Conservation (phyloP, 2,113 vertebrate genomes). For the Cynoglossus semilaevis region DNA sequence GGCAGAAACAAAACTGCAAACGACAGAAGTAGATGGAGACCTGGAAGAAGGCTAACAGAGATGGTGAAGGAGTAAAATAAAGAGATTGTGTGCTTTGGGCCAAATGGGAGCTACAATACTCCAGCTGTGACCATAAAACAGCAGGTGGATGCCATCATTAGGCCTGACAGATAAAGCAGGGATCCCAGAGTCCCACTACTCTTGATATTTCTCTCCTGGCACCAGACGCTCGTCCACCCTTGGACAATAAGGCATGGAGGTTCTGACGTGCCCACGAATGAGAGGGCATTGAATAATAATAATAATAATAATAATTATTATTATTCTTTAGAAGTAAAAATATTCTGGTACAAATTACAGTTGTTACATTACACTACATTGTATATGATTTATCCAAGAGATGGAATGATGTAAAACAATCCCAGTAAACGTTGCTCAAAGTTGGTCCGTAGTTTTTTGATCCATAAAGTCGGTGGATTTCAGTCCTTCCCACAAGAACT, state of each 20-base stretch:
- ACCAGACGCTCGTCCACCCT: slow-evolving; percentile 51
- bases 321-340: too few relatives aligned
- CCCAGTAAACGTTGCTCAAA: too few relatives aligned
- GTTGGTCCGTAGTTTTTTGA: too few relatives aligned
- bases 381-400: too few relatives aligned
- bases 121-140: slow-evolving; percentile 98
- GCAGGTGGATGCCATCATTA: slow-evolving; percentile 98
- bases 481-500: too few relatives aligned
- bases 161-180: slow-evolving; percentile 92
- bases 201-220: slow-evolving; percentile 84
- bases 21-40: slow-evolving; percentile 4
- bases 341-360: too few relatives aligned
- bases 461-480: too few relatives aligned
- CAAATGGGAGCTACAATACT: slow-evolving; percentile 81
- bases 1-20: slow-evolving; percentile 10
- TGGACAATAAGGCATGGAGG: slow-evolving; percentile 11
- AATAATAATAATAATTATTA: too few relatives aligned
- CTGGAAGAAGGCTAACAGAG: slow-evolving; percentile 19
- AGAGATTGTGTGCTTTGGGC: slow-evolving; percentile 48
- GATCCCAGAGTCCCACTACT: slow-evolving; percentile 82
- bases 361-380: too few relatives aligned
- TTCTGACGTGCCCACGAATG: background rate
- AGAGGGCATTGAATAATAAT: background rate
- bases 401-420: too few relatives aligned
- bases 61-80: slow-evolving; percentile 11